Evolutionary conservation across 2,113 vertebrate species (phyloP), one percentile per base, ranked within the genome.

Genomic region (Odocoileus hemionus): DNA sequence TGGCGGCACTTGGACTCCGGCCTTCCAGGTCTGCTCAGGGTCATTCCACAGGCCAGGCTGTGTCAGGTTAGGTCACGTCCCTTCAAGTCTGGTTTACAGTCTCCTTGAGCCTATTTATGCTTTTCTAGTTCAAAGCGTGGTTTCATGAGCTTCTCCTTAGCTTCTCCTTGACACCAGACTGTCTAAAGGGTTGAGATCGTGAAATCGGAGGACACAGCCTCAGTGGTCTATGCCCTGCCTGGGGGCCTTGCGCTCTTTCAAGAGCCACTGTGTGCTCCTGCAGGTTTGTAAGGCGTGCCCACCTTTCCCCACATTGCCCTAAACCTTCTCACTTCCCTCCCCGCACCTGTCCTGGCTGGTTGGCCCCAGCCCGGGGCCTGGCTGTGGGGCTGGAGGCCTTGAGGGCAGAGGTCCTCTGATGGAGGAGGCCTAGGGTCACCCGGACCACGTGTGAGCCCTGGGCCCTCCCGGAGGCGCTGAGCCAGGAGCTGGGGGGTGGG

Each of bases 241-340:
- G 2, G 10, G 17, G 67, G n/a, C 67, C 67, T 36, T 19, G 6
- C 1, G 0, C n/a, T 39, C 0, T 0, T 52, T 11, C 14, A 0
- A 43, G n/a, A 3, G 23, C n/a, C 21, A 6, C 28, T 21, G 7
- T 13, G 5, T 54, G 5, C 1, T 1, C 3, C 45, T 0, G 15
- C 12, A 52, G 16, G 45, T 26, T 2, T 17, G 21, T 33, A 2
- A 28, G 60, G 47, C 5, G 3, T 1, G 28, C 36, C 58, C 6
- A 8, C 16, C 50, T 39, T 85, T 85, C 16, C 39, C 52, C 21
- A 4, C 1, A 0, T n/a, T 12, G 16, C 28, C 4, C 12, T 36
- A 33, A 12, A 5, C 52, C 17, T 54, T 33, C 47, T n/a, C 10
- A 14, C 33, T 16, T 58, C 30, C 67, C 19, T 47, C 15, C 94